A percentile compares a stretch with the other conserved stretches of the same genome.
Evolutionary conservation across 2,113 vertebrate species (phyloP).

Genomic region (Pipra filicauda): DNA sequence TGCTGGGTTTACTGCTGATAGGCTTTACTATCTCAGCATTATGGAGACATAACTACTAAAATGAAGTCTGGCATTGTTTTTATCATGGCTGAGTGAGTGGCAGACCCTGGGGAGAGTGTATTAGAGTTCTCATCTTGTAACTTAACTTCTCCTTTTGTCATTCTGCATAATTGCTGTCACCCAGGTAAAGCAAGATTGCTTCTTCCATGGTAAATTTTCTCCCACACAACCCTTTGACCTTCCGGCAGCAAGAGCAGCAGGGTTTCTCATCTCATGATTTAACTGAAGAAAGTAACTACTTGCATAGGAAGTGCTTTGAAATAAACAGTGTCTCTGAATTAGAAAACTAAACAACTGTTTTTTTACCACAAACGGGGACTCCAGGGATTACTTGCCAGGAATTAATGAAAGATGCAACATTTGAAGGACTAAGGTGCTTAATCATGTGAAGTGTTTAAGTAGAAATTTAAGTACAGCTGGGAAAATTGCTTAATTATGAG

Average conservation of each 20-base stretch:
- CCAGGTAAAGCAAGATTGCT: slow-evolving; percentile 76
- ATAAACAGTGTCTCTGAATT: slow-evolving; percentile 13
- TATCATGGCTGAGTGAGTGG: slow-evolving; percentile 69
- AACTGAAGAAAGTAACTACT: slow-evolving; percentile 39
- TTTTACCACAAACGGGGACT: neutral
- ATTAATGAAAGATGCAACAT: neutral
- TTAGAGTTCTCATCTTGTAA: slow-evolving; percentile 69
- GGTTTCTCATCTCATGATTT: slow-evolving; percentile 28
- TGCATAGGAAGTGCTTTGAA: slow-evolving; percentile 43
- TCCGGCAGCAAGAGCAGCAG: slow-evolving; percentile 57
- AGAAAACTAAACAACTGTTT: neutral
- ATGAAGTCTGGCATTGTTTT: slow-evolving; percentile 47
- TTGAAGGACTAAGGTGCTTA: neutral
- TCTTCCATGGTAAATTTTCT: slow-evolving; percentile 66
- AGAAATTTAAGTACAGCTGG: neutral
- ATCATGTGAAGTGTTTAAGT: neutral
- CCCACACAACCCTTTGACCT: slow-evolving; percentile 67
- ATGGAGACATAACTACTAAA: slow-evolving; percentile 34
- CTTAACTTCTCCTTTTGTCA: slow-evolving; percentile 72
- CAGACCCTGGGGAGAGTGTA: slow-evolving; percentile 74
- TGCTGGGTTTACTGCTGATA: neutral
- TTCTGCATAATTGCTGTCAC: slow-evolving; percentile 81
- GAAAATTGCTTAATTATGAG: neutral
- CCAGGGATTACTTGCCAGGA: neutral
- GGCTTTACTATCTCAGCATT: slow-evolving; percentile 33